Evolutionary conservation across 2,113 vertebrate species (phyloP), one percentile per base, ranked within the genome.

Genomic region (Nannobrachium achirus): DNA sequence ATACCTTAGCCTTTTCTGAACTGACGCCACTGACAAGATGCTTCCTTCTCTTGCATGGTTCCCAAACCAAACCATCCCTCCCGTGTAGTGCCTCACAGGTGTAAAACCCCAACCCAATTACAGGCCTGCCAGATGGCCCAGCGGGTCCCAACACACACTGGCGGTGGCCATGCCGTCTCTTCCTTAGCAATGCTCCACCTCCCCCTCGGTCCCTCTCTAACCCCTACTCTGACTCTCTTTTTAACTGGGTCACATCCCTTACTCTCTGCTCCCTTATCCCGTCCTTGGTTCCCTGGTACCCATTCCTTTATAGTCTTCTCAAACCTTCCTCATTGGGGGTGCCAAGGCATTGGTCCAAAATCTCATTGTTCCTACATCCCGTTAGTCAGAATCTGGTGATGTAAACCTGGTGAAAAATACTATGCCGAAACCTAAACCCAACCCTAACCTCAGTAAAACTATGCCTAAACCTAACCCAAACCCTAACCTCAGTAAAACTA

Each of bases 71-170:
- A 48, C 59, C 42, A 25, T 69, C 78, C 73, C 67, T 66, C 67
- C 57, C 49, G 73, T 71, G 81, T 80, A 79, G 76, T 75, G 71
- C 66, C 67, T 75, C 73, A 80, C 86, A 89, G 79, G 88, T 90
- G 89, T 91, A 88, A 90, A 90, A 88, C 76, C 86, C 81, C 88
- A 89, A 88, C 84, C 91, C 88, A 92, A 92, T 93, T 93, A 91
- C 83, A 82, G 80, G 55, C 68, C 78, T 38, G 64, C 80, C 89
- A 93, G 91, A 92, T 92, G 90, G 91, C 79, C 79, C 89, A 89
- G 89, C 83, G 73, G 66, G 89, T 73, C 69, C 82, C 85, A 81
- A 73, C 81, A 79, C 86, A 65, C 85, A 76, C 78, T 49, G 63
- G 66, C 19, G 53, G 75, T 46, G 60, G 77, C 75, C 82, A 73